A percentile compares a stretch with the other conserved stretches of the same genome.
These are phyloP conservation scores for Hippocampus guttulatus DNA, from an alignment of 2,113 vertebrate species.

Conservation along the genomic window DNA sequence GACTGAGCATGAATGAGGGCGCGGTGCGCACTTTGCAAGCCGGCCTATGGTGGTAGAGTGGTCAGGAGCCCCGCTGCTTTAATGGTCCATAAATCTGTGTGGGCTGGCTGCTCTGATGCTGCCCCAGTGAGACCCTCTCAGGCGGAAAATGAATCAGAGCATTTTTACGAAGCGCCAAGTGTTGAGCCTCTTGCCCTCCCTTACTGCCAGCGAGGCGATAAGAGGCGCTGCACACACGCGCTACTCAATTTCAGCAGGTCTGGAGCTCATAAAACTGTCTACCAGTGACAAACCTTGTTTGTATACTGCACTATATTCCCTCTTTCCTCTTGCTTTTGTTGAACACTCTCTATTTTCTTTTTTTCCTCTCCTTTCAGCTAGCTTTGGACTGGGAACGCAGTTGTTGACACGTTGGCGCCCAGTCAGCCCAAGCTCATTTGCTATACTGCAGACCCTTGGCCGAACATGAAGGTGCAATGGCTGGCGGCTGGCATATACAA, in stretches of 20 bases:
- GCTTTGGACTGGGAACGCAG: constrained; percentile 29
- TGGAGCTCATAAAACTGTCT: constrained; percentile 85
- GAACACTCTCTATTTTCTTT: constrained; percentile 22
- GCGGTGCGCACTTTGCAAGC: constrained; percentile 53
- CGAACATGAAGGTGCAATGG: background rate
- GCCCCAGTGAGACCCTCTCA: constrained; percentile 87
- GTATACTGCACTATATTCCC: constrained; percentile 70
- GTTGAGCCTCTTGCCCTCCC: constrained; percentile 66
- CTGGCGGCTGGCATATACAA: background rate
- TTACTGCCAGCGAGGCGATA: constrained; percentile 78
- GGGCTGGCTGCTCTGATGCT: constrained; percentile 77
- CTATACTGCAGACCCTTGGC: background rate
- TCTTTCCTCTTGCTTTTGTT: constrained; percentile 48
- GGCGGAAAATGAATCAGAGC: constrained; percentile 91
- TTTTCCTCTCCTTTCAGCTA: background rate
- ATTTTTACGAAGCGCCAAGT: constrained; percentile 79
- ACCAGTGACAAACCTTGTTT: constrained; percentile 84
- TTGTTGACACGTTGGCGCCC: constrained; percentile 23
- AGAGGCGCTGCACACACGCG: constrained; percentile 72
- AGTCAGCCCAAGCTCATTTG: constrained; percentile 2
- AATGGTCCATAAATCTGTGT: constrained; percentile 97
- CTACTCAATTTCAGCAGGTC: constrained; percentile 75
- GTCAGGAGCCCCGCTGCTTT: constrained; percentile 88
- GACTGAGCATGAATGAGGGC: constrained; percentile 56
- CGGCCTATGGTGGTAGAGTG: constrained; percentile 63